Evolutionary conservation across 2,797 vertebrate genomes (phyloP).

Genomic region (Triplophysa bombifrons): DNA sequence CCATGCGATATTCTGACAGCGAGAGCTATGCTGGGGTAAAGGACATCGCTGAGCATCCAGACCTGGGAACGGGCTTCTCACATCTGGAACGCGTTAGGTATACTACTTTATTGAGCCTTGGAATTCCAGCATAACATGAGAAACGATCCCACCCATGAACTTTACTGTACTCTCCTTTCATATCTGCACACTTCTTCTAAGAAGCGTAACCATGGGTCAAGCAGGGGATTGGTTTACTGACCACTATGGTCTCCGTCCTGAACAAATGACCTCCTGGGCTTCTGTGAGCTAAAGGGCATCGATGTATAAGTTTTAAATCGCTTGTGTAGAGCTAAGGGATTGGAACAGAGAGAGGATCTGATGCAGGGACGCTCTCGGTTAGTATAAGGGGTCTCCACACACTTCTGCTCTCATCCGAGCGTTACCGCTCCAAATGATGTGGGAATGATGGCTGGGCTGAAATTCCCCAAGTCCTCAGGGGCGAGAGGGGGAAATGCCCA

Average conservation of each 20-base stretch:
- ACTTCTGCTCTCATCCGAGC: constrained; percentile 48
- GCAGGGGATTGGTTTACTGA: constrained; percentile 51
- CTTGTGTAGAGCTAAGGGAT: constrained; percentile 33
- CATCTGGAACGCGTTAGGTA: constrained; percentile 70
- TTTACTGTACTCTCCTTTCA: constrained; percentile 41
- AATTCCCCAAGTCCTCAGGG: constrained; percentile 59
- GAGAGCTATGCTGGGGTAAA: constrained; percentile 52
- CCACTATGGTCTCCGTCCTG: constrained; percentile 49
- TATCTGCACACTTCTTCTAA: constrained; percentile 13
- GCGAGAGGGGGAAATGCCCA: constrained; percentile 48
- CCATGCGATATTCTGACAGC: constrained; percentile 48
- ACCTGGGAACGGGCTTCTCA: constrained; percentile 29
- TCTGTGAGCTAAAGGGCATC: constrained; percentile 52
- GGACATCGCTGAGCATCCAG: constrained; percentile 59
- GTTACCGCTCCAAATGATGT: constrained; percentile 59
- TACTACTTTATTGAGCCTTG: constrained; percentile 62
- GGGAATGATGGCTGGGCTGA: constrained; percentile 55
- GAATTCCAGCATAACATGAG: constrained; percentile 57
- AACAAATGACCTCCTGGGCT: constrained; percentile 49
- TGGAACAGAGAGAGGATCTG: constrained; percentile 33
- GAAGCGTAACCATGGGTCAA: constrained; percentile 9
- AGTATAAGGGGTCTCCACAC: constrained; percentile 42
- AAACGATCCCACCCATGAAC: constrained; percentile 54
- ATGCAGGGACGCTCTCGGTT: constrained; percentile 54
- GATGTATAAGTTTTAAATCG: constrained; percentile 59